phyloP scores from a whole-genome alignment of 2,888 invertebrate species.

The Drosophila formosana region DNA sequence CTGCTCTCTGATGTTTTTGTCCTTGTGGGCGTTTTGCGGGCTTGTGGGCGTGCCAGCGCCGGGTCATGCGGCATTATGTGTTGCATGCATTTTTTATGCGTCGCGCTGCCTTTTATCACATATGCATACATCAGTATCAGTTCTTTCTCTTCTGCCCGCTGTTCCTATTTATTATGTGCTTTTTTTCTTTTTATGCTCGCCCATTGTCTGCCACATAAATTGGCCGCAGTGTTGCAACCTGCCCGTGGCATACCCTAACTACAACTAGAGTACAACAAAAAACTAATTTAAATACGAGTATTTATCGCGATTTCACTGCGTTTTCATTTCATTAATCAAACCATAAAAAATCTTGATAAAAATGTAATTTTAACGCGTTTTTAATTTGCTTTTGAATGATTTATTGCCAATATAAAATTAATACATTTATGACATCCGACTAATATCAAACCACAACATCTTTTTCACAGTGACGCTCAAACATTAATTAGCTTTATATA shows the following conservation, averaged over 20 bases:
- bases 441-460: neutral
- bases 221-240: slow-evolving; percentile 52
- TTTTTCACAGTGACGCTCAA: neutral
- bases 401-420: slow-evolving; percentile 1
- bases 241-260: slow-evolving; percentile 34
- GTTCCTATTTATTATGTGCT: slow-evolving; percentile 36
- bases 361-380: neutral
- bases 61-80: slow-evolving; percentile 75
- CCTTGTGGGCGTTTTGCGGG: slow-evolving; percentile 41
- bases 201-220: slow-evolving; percentile 59
- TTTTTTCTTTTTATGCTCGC: slow-evolving; percentile 40
- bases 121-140: slow-evolving; percentile 69
- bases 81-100: slow-evolving; percentile 72
- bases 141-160: neutral
- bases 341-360: neutral
- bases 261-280: slow-evolving; percentile 8
- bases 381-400: neutral
- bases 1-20: slow-evolving; percentile 6
- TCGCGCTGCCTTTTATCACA: slow-evolving; percentile 72
- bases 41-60: slow-evolving; percentile 56
- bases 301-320: slow-evolving; percentile 4
- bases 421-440: neutral
- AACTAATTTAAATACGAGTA: slow-evolving; percentile 5
- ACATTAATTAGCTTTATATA: neutral
- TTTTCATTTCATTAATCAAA: slow-evolving; percentile 4